Percentiles rank a stretch among this genome's conserved stretches.
Evolutionary conservation across 2,797 vertebrate genomes (phyloP).

Genomic region (Poecilia wingei): DNA sequence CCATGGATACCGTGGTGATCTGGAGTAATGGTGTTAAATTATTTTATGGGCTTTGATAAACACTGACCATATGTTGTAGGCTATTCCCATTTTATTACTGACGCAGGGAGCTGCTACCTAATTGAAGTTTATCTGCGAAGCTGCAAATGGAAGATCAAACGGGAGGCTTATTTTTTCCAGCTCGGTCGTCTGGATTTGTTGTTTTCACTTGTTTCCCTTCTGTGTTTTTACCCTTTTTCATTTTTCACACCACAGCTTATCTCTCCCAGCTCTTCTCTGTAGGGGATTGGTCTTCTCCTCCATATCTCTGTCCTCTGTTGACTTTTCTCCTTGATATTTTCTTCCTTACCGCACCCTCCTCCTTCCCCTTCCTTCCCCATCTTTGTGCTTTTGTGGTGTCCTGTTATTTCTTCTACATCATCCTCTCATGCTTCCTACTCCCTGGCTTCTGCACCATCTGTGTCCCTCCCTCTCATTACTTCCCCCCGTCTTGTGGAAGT

Average conservation of each 20-base stretch:
- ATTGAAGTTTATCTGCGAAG: constrained; percentile 35
- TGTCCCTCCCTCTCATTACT: constrained; percentile 62
- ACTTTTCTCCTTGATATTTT: constrained; percentile 71
- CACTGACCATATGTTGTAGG: constrained; percentile 1
- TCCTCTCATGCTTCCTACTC: constrained; percentile 64
- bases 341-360: constrained; percentile 54
- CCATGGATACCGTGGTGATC: constrained; percentile 28
- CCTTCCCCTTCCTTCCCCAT: constrained; percentile 31
- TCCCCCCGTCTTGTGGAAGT: constrained; percentile 88
- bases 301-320: constrained; percentile 65
- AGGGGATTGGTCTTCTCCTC: constrained; percentile 69
- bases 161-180: constrained; percentile 41
- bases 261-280: constrained; percentile 55
- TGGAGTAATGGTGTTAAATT: constrained; percentile 43
- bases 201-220: constrained; percentile 44
- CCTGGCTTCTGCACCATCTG: constrained; percentile 74
- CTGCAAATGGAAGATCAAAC: constrained; percentile 45
- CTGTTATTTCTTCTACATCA: constrained; percentile 71
- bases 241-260: constrained; percentile 51
- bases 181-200: constrained; percentile 30
- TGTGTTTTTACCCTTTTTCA: constrained; percentile 44
- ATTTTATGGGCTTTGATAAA: constrained; percentile 21
- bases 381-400: constrained; percentile 56
- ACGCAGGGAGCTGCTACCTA: background rate
- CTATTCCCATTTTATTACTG: constrained; percentile 2